A percentile compares a stretch with the other conserved stretches of the same genome.
Conservation (phyloP, 2,888 invertebrate genomes). For the Melipona bicolor region DNA sequence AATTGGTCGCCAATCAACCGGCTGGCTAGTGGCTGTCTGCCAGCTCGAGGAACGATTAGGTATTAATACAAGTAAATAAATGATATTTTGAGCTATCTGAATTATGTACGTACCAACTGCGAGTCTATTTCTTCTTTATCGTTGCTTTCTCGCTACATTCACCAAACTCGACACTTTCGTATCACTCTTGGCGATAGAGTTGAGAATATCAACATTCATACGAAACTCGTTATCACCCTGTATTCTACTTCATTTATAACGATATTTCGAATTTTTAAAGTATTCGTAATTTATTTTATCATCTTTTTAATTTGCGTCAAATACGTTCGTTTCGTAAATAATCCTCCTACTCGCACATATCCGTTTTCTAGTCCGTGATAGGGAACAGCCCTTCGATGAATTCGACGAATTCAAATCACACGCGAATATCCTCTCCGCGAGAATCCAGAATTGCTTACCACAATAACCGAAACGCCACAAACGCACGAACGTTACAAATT, state of each 20-base stretch:
- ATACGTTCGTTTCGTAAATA: not conserved
- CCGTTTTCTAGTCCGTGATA: not conserved
- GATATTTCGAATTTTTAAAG: not conserved
- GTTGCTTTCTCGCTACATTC: not conserved
- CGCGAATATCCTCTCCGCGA: not conserved
- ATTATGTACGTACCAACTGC: not conserved
- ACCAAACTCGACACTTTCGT: not conserved
- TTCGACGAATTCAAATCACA: not conserved
- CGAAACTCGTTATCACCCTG: too few species aligned
- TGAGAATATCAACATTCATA: too few species aligned
- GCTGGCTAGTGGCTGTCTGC: conserved; percentile 48
- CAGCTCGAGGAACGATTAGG: conserved; percentile 49
- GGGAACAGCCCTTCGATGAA: not conserved
- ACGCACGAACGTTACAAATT: not conserved
- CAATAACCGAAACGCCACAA: not conserved
- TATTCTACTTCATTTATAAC: too few species aligned
- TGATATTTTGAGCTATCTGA: not conserved
- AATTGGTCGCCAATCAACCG: conserved; percentile 55
- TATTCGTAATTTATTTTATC: not conserved
- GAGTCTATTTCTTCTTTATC: not conserved
- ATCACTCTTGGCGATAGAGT: too few species aligned
- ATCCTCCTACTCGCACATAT: not conserved
- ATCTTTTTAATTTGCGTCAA: not conserved
- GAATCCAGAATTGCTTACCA: not conserved
- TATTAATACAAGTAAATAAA: conserved; percentile 50